Conservation (phyloP, 2,888 invertebrate genomes). For the Timandra comae region DNA sequence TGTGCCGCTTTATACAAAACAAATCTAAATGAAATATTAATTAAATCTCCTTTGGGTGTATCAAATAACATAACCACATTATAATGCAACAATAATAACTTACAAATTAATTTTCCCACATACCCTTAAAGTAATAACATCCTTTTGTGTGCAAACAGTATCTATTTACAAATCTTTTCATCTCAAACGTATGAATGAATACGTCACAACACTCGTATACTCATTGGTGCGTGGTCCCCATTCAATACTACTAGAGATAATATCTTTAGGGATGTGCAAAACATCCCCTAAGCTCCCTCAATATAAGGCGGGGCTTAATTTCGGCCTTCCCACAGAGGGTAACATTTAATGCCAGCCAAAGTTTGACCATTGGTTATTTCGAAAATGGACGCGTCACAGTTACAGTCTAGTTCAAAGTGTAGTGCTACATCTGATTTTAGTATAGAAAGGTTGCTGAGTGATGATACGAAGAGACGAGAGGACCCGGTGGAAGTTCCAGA, state of each 20-base stretch:
- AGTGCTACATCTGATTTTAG: slow-evolving; percentile 70
- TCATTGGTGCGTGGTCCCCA: slow-evolving; percentile 50
- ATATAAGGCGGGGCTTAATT: slow-evolving; percentile 37
- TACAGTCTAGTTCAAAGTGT: slow-evolving; percentile 50
- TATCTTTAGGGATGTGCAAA: slow-evolving; percentile 34
- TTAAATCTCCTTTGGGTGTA: slow-evolving; percentile 8
- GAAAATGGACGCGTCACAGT: slow-evolving; percentile 51
- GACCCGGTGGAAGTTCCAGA: slow-evolving; percentile 42
- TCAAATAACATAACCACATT: slow-evolving; percentile 32
- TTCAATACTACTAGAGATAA: slow-evolving; percentile 50
- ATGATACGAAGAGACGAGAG: slow-evolving; percentile 41
- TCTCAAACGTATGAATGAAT: slow-evolving; percentile 56
- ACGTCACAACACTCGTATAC: slow-evolving; percentile 65
- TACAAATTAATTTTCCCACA: slow-evolving; percentile 75
- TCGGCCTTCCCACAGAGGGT: slow-evolving; percentile 30
- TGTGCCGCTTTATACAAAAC: no score
- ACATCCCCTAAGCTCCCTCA: slow-evolving; percentile 15
- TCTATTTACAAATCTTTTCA: slow-evolving; percentile 60
- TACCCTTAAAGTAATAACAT: slow-evolving; percentile 72
- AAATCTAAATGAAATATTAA: no score
- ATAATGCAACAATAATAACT: slow-evolving; percentile 40
- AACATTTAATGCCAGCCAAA: no score
- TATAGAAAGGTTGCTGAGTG: slow-evolving; percentile 78
- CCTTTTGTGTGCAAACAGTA: slow-evolving; percentile 69
- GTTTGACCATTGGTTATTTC: slow-evolving; percentile 19